phyloP scores from a whole-genome alignment of 2,113 vertebrate genomes.

The Pachycephala philippinensis region DNA sequence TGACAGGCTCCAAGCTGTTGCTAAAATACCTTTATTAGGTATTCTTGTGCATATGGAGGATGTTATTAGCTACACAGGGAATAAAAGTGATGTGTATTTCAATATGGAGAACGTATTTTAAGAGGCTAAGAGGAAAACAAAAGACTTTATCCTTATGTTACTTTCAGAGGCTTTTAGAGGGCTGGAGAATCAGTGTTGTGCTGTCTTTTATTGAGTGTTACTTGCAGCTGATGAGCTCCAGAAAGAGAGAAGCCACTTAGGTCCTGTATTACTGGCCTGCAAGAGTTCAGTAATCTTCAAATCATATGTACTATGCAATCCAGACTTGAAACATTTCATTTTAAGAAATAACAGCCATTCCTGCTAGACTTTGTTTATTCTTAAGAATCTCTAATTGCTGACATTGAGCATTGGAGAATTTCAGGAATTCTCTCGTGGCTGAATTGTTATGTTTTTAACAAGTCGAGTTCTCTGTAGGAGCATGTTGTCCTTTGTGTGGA shows the following conservation, averaged over 20 bases:
- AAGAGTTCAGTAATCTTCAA: neutral
- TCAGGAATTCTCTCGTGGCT: neutral
- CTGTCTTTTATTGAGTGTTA: neutral
- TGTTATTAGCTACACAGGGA: neutral
- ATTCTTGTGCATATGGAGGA: neutral
- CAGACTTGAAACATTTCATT: neutral
- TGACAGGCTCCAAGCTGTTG: neutral
- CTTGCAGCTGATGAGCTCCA: neutral
- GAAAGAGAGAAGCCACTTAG: neutral
- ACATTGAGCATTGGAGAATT: neutral
- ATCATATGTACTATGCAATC: neutral
- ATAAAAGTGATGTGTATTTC: neutral
- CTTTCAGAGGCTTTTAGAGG: neutral
- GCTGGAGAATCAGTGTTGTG: neutral
- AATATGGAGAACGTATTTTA: neutral
- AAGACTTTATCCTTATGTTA: neutral
- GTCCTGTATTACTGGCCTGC: neutral
- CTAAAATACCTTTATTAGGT: neutral
- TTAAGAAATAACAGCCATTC: neutral
- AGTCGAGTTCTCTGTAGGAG: neutral
- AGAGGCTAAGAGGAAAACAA: neutral
- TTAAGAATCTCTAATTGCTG: neutral
- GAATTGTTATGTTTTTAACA: neutral
- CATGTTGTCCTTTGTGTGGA: neutral
- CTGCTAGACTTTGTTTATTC: neutral